These are phyloP conservation scores for Eupithecia vulgata DNA, from an alignment of 2,888 invertebrate genomes.

Conservation along the genomic window DNA sequence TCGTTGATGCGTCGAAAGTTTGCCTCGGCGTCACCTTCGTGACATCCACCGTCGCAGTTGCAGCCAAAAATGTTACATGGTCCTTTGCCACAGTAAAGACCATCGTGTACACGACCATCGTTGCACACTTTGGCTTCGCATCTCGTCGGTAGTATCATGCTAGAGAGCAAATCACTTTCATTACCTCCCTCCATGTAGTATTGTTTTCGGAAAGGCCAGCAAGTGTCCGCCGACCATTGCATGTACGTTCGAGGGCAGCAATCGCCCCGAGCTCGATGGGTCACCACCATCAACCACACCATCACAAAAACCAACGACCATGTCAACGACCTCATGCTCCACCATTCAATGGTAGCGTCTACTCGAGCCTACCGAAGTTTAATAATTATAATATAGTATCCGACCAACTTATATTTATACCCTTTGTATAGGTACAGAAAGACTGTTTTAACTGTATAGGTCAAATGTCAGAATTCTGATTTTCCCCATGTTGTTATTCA, in stretches of 20 bases:
- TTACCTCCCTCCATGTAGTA: not conserved
- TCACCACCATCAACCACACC: not conserved
- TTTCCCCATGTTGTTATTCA: too few species aligned
- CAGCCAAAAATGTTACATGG: not conserved
- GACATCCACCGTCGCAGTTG: not conserved
- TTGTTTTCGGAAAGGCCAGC: not conserved
- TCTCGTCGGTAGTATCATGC: not conserved
- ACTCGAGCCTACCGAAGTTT: not conserved
- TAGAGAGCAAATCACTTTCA: not conserved
- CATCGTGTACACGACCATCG: not conserved
- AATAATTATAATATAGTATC: not conserved
- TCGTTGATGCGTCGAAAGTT: not conserved
- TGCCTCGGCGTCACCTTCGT: not conserved
- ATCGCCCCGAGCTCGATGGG: not conserved
- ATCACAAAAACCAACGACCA: not conserved
- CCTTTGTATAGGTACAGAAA: too few species aligned
- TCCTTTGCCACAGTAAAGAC: not conserved
- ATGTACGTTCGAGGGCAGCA: not conserved
- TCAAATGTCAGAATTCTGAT: not conserved
- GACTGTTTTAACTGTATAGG: not conserved
- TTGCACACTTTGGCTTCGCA: constrained; percentile 4
- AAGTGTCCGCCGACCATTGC: not conserved
- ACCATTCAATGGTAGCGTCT: not conserved
- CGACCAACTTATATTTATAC: not conserved
- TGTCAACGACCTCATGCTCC: not conserved